These are phyloP conservation scores for Arctocebus calabarensis DNA, from an alignment of 2,797 vertebrate genomes.

Conservation along the genomic window DNA sequence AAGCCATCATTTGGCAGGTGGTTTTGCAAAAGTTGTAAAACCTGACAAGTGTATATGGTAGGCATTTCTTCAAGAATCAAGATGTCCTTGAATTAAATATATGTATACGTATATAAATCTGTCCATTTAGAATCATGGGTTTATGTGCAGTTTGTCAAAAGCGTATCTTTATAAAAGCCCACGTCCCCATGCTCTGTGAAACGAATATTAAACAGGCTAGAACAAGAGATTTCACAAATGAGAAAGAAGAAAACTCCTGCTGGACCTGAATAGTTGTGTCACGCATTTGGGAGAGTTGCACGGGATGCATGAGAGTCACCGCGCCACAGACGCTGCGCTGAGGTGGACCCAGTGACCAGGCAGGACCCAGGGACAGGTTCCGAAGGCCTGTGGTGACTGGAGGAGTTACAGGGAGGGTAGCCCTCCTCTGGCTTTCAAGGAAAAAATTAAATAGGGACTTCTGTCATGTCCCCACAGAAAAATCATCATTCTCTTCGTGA, in stretches of 20 bases:
- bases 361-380: neutral
- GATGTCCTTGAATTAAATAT: neutral
- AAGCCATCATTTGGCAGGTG: conserved; percentile 9
- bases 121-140: neutral
- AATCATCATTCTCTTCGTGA: conserved; percentile 21
- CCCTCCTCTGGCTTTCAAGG: neutral
- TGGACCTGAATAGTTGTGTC: conserved; percentile 8
- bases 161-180: neutral
- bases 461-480: neutral
- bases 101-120: neutral
- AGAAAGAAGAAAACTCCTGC: neutral
- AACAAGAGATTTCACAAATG: conserved; percentile 4
- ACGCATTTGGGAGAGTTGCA: neutral
- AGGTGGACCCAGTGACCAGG: neutral
- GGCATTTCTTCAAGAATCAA: conserved; percentile 7
- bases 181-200: neutral
- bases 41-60: neutral
- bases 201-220: neutral
- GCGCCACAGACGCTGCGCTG: neutral
- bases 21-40: conserved; percentile 51
- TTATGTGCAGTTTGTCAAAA: conserved; percentile 26
- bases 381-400: neutral
- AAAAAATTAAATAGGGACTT: neutral
- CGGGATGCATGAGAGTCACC: neutral
- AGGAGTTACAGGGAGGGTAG: neutral